A percentile compares a stretch with the other conserved stretches of the same genome.
phyloP scores from a whole-genome alignment of 2,113 vertebrate genomes.

The Embiotoca jacksoni region DNA sequence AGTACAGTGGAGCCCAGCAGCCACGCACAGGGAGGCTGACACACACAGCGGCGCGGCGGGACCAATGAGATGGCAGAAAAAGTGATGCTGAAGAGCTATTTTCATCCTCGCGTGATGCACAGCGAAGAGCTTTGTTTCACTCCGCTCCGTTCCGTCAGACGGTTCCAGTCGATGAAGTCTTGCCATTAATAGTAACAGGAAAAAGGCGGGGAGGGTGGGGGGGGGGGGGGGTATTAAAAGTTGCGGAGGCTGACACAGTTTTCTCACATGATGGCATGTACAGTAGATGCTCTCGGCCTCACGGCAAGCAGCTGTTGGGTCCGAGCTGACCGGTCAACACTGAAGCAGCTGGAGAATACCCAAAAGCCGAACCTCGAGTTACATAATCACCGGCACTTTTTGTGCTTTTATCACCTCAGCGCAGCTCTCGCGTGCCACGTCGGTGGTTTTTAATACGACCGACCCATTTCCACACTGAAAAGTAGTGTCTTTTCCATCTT shows the following conservation, averaged over 20 bases:
- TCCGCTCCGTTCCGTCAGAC: not conserved
- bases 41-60: constrained; percentile 55
- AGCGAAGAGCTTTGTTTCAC: constrained; percentile 23
- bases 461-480: constrained; percentile 35
- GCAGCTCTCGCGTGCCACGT: constrained; percentile 11
- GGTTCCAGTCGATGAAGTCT: not conserved
- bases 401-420: constrained; percentile 37
- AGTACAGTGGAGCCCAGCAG: constrained; percentile 46
- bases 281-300: constrained; percentile 19
- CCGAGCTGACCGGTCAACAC: constrained; percentile 36
- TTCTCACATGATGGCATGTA: not conserved
- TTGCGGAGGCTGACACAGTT: not conserved
- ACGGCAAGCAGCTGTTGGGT: constrained; percentile 30
- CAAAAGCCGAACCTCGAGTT: constrained; percentile 39
- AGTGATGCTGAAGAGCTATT: constrained; percentile 44
- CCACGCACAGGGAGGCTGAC: constrained; percentile 56
- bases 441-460: constrained; percentile 15
- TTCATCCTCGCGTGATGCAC: constrained; percentile 29
- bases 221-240: not conserved
- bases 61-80: constrained; percentile 38
- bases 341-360: constrained; percentile 32
- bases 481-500: constrained; percentile 33
- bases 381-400: constrained; percentile 47
- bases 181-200: not conserved
- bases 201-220: not conserved